Conservation (phyloP, 1,140 invertebrate genomes). For the Mycetomoellerius zeteki region DNA sequence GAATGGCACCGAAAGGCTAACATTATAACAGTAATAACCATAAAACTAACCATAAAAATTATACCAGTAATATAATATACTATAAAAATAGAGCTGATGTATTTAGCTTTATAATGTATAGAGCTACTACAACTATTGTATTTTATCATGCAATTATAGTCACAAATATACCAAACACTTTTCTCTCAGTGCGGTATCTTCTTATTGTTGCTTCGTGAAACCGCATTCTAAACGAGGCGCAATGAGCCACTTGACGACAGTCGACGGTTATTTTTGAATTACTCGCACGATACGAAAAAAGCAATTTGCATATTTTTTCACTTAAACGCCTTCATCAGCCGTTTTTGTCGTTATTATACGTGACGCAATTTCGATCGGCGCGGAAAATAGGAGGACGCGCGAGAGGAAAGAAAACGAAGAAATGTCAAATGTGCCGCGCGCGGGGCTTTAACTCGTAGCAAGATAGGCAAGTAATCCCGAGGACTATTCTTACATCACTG, state of each 20-base stretch:
- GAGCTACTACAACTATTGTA: too few relatives aligned
- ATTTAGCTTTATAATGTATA: too few relatives aligned
- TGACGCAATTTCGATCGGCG: slow-evolving; percentile 65
- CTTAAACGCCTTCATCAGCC: slow-evolving; percentile 64
- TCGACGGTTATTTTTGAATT: slow-evolving; percentile 59
- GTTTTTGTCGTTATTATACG: slow-evolving; percentile 55
- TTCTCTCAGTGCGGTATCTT: not conserved
- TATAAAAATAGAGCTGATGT: too few relatives aligned
- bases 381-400: slow-evolving; percentile 38
- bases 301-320: slow-evolving; percentile 70
- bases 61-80: too few relatives aligned
- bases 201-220: not conserved
- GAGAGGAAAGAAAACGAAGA: slow-evolving; percentile 30
- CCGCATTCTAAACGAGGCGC: not conserved
- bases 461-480: slow-evolving; percentile 19
- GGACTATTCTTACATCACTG: slow-evolving; percentile 50
- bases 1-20: too few relatives aligned
- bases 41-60: too few relatives aligned
- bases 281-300: slow-evolving; percentile 56
- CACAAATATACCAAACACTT: too few relatives aligned
- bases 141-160: too few relatives aligned
- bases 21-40: too few relatives aligned
- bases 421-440: slow-evolving; percentile 41
- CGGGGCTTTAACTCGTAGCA: not conserved
- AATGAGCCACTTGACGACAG: slow-evolving; percentile 26